phyloP scores from a whole-genome alignment of 2,888 invertebrate genomes.

The Dusona sp. region DNA sequence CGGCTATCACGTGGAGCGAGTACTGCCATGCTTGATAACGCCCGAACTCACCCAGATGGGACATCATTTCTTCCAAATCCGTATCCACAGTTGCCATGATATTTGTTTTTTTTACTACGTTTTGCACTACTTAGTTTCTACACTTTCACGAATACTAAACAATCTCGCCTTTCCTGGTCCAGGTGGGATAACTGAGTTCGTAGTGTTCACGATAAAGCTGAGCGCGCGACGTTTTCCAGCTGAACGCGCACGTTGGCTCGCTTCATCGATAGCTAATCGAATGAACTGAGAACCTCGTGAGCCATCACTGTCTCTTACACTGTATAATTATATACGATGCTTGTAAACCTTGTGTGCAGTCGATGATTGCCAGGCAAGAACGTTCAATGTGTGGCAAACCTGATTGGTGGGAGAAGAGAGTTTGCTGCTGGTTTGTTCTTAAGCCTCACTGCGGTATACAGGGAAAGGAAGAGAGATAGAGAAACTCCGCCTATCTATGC shows the following conservation, averaged over 20 bases:
- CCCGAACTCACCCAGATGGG: constrained; percentile 90
- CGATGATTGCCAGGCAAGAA: constrained; percentile 22
- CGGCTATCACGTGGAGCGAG: constrained; percentile 91
- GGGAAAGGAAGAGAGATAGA: constrained; percentile 12
- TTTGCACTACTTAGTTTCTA: not conserved
- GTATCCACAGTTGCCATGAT: constrained; percentile 77
- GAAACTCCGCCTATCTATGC: constrained; percentile 22
- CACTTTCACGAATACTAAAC: not conserved
- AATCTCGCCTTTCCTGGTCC: not conserved
- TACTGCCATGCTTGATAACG: constrained; percentile 93
- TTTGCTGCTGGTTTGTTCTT: constrained; percentile 28
- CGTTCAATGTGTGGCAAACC: constrained; percentile 12
- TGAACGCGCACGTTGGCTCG: constrained; percentile 37
- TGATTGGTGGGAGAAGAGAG: not conserved
- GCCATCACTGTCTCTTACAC: constrained; percentile 20
- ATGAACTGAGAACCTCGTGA: constrained; percentile 20
- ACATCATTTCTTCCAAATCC: constrained; percentile 81
- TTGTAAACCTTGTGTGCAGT: constrained; percentile 20
- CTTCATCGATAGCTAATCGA: constrained; percentile 53
- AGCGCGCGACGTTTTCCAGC: not conserved
- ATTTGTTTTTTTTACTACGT: not conserved
- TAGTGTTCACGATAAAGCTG: not conserved
- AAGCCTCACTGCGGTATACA: not conserved
- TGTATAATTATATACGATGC: constrained; percentile 16
- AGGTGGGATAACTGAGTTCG: not conserved